Evolutionary conservation across 2,113 vertebrate genomes (phyloP).

Genomic region (Calidris pygmaea): DNA sequence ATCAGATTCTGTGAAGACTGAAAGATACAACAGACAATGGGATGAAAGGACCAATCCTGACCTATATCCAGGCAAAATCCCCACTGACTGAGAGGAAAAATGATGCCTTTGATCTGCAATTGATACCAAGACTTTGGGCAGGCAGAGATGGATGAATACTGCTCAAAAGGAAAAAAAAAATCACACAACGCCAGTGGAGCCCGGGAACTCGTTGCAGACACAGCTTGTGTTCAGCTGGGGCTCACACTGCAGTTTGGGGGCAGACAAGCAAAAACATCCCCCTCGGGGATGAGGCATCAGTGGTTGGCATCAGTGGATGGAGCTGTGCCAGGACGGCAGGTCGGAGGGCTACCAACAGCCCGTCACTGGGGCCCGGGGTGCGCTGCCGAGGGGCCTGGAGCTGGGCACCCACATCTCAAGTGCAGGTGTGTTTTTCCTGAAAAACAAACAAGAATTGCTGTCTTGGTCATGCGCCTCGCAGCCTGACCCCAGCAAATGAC

Average conservation of each 20-base stretch:
- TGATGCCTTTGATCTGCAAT: not conserved
- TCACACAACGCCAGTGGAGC: not conserved
- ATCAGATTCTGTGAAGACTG: not conserved
- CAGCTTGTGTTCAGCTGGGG: fast-evolving
- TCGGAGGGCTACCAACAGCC: fast-evolving
- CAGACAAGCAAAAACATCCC: not conserved
- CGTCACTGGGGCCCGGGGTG: fast-evolving
- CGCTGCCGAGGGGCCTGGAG: fast-evolving
- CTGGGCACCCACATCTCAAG: fast-evolving
- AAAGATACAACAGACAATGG: not conserved
- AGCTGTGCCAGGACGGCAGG: not conserved
- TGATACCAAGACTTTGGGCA: not conserved
- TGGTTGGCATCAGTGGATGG: not conserved
- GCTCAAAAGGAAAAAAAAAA: not conserved
- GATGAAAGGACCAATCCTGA: not conserved
- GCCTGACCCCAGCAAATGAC: not conserved
- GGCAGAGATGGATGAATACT: not conserved
- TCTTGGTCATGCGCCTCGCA: fast-evolving
- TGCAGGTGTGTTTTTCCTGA: not conserved
- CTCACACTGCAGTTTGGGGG: fast-evolving
- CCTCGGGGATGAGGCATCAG: fast-evolving
- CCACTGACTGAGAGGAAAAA: not conserved
- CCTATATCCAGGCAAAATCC: not conserved
- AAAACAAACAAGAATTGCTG: not conserved
- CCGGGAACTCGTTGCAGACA: fast-evolving